Percentiles rank a stretch among this genome's conserved stretches.
phyloP scores from a whole-genome alignment of 1,140 invertebrate genomes.

The Caerostris darwini region DNA sequence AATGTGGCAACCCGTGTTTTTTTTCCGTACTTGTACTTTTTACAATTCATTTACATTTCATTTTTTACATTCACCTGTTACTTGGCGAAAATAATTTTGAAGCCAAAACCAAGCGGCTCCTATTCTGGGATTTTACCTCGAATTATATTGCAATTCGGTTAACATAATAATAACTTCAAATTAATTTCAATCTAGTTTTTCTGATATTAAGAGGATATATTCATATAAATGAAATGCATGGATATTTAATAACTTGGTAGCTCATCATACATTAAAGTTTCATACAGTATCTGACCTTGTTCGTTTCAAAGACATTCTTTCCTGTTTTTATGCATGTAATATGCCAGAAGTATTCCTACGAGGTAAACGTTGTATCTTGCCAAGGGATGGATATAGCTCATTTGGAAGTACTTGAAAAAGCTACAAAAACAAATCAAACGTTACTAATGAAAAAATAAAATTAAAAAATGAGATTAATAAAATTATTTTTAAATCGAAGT shows the following conservation, averaged over 20 bases:
- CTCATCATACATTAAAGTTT: not conserved
- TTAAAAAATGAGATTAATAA: no score
- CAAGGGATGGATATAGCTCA: conserved; percentile 81
- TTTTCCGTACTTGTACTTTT: no score
- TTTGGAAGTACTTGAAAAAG: not conserved
- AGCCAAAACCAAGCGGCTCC: no score
- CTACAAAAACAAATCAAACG: no score
- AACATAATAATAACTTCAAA: not conserved
- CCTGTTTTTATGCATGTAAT: conserved; percentile 79
- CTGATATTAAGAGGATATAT: not conserved
- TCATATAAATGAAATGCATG: not conserved
- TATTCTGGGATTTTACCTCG: no score
- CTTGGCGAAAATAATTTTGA: no score
- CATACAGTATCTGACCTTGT: not conserved
- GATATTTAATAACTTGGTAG: not conserved
- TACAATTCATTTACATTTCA: no score
- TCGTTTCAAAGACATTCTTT: not conserved
- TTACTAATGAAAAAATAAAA: no score
- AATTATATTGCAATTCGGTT: no score
- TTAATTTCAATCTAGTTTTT: not conserved
- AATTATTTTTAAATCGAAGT: no score
- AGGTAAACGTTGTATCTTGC: conserved; percentile 83
- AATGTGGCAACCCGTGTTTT: no score
- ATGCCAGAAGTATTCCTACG: conserved; percentile 83
- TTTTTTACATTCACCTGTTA: no score